These are phyloP conservation scores for Drosophila flavopinicola DNA, from an alignment of 2,888 invertebrate species.

Conservation along the genomic window DNA sequence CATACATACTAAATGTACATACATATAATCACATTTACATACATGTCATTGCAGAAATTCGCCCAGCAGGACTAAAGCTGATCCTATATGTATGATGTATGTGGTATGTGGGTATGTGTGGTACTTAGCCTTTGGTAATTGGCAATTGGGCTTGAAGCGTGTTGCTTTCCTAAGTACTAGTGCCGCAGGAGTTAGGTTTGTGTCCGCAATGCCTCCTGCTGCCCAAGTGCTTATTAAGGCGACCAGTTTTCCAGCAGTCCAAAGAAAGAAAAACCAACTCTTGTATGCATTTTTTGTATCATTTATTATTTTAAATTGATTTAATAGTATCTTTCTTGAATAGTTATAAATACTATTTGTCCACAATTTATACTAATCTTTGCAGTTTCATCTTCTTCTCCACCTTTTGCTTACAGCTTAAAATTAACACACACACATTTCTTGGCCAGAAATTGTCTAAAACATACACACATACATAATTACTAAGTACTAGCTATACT, in stretches of 20 bases:
- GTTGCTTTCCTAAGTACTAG: conserved; percentile 85
- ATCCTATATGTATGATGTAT: not conserved
- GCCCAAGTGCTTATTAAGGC: conserved; percentile 85
- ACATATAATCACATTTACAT: not conserved
- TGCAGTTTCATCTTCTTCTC: conserved; percentile 50
- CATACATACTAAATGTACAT: not conserved
- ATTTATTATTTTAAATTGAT: conserved; percentile 60
- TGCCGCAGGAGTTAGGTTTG: conserved; percentile 85
- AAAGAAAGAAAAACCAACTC: not conserved
- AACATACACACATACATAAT: conserved; percentile 39
- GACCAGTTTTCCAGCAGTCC: conserved; percentile 84
- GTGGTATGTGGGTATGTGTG: not conserved
- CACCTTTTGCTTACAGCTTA: conserved; percentile 57
- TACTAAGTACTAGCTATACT: conserved; percentile 50
- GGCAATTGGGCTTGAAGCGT: conserved; percentile 32
- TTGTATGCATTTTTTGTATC: conserved; percentile 15
- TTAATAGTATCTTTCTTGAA: conserved; percentile 63
- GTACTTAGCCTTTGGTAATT: conserved; percentile 14
- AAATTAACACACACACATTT: conserved; percentile 45
- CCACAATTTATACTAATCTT: conserved; percentile 76
- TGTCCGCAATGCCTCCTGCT: conserved; percentile 84
- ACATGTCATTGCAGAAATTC: conserved; percentile 4
- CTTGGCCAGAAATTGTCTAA: conserved; percentile 72
- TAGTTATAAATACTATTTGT: conserved; percentile 76
- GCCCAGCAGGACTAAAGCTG: not conserved